A percentile compares a stretch with the other conserved stretches of the same genome.
phyloP scores from a whole-genome alignment of 2,113 vertebrate species.

The Hydropotes inermis region DNA sequence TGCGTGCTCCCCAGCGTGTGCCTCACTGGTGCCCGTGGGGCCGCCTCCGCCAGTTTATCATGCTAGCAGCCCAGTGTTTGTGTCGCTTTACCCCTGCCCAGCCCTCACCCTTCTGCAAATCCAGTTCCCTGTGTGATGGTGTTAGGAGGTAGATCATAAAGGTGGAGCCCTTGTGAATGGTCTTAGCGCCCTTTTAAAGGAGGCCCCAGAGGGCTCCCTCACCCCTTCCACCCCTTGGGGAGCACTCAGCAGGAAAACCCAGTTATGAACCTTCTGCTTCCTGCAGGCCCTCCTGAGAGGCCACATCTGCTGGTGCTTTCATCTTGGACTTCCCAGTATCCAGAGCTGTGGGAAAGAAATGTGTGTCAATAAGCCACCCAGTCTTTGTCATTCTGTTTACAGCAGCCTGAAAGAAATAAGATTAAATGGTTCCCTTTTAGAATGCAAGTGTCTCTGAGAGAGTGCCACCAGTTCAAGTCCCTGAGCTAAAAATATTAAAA shows the following conservation, averaged over 20 bases:
- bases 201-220: not conserved
- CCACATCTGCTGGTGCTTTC: not conserved
- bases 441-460: not conserved
- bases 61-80: not conserved
- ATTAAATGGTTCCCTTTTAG: not conserved
- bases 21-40: not conserved
- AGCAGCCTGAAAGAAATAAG: not conserved
- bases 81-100: not conserved
- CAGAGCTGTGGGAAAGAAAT: not conserved
- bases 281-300: not conserved
- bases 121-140: not conserved
- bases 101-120: not conserved
- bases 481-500: no score
- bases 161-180: not conserved
- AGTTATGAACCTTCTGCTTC: no score
- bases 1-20: fast-evolving
- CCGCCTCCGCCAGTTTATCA: fast-evolving
- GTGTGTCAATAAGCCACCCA: not conserved
- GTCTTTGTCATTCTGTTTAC: not conserved
- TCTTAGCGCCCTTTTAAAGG: not conserved
- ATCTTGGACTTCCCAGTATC: not conserved
- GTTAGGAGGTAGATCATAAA: not conserved
- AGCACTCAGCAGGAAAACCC: fast-evolving
- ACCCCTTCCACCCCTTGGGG: not conserved
- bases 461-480: not conserved